Evolutionary conservation across 2,797 vertebrate species (phyloP).

Genomic region (Bradypodion ventrale): DNA sequence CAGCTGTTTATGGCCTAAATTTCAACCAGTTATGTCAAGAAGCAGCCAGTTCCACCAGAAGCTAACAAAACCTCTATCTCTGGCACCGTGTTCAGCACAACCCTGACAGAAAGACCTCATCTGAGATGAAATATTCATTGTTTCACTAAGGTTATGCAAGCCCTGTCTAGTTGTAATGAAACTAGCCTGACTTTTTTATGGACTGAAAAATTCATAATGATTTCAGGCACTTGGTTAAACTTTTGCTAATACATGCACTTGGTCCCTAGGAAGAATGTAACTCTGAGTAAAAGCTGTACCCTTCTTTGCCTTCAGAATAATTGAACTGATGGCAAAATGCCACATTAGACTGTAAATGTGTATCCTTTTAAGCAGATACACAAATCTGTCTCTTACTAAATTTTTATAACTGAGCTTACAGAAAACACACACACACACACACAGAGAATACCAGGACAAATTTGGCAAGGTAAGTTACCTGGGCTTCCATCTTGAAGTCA

Average conservation of each 20-base stretch:
- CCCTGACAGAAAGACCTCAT: slow-evolving; percentile 41
- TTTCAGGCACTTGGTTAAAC: slow-evolving; percentile 45
- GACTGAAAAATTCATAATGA: slow-evolving; percentile 65
- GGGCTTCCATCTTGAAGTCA: background rate
- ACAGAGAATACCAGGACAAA: background rate
- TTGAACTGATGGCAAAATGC: slow-evolving; percentile 17
- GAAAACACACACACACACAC: background rate
- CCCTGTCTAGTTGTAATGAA: slow-evolving; percentile 56
- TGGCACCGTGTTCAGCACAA: background rate
- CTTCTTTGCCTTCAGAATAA: slow-evolving; percentile 33
- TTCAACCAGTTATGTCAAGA: background rate
- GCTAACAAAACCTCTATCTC: background rate
- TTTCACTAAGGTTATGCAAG: slow-evolving; percentile 57
- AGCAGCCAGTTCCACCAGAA: background rate
- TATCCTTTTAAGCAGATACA: background rate
- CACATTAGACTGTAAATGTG: background rate
- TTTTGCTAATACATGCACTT: slow-evolving; percentile 34
- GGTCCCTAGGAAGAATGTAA: slow-evolving; percentile 21
- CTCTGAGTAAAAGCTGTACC: slow-evolving; percentile 14
- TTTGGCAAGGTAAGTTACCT: background rate
- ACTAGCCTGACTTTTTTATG: slow-evolving; percentile 38
- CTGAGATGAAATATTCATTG: slow-evolving; percentile 67
- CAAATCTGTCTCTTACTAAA: slow-evolving; percentile 2
- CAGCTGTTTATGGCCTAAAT: background rate
- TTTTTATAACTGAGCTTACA: background rate